Evolutionary conservation across 2,888 invertebrate genomes (phyloP).

Genomic region (Seira musarum): DNA sequence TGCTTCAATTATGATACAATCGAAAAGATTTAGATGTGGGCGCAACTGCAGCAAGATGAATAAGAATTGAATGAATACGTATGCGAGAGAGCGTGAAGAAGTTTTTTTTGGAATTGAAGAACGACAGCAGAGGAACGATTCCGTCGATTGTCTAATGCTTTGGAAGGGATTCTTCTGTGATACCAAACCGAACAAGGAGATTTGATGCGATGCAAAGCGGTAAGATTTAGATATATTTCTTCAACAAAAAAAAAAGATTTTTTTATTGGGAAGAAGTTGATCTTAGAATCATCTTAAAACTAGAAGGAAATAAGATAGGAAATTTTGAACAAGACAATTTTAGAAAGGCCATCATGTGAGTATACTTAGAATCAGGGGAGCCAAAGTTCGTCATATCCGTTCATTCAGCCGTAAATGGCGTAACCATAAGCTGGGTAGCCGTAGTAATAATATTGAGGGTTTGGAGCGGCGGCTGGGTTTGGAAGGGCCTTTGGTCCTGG

Average conservation of each 20-base stretch:
- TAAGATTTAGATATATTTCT: slow-evolving; percentile 12
- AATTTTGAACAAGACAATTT: not conserved
- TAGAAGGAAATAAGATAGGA: not conserved
- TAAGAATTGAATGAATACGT: too few relatives aligned
- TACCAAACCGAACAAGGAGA: slow-evolving; percentile 33
- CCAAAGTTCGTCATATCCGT: too few relatives aligned
- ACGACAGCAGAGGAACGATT: not conserved
- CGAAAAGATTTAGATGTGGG: too few relatives aligned
- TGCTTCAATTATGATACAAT: too few relatives aligned
- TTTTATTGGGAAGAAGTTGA: not conserved
- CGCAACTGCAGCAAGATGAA: too few relatives aligned
- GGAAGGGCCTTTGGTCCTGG: slow-evolving; percentile 24
- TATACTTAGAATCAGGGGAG: too few relatives aligned
- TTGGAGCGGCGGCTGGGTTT: slow-evolving; percentile 20
- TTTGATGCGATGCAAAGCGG: slow-evolving; percentile 56
- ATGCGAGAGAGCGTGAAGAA: too few relatives aligned
- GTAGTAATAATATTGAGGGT: slow-evolving; percentile 41
- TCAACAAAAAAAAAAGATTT: not conserved
- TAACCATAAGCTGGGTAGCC: slow-evolving; percentile 40
- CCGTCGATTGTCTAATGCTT: not conserved
- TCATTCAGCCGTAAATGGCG: slow-evolving; percentile 27
- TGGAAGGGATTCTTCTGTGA: slow-evolving; percentile 47
- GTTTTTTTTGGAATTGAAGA: too few relatives aligned
- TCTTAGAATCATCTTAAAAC: not conserved
- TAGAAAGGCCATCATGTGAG: too few relatives aligned